Base-by-base conservation (phyloP, 2,113 vertebrate species). In the Apeltes quadracus region DNA sequence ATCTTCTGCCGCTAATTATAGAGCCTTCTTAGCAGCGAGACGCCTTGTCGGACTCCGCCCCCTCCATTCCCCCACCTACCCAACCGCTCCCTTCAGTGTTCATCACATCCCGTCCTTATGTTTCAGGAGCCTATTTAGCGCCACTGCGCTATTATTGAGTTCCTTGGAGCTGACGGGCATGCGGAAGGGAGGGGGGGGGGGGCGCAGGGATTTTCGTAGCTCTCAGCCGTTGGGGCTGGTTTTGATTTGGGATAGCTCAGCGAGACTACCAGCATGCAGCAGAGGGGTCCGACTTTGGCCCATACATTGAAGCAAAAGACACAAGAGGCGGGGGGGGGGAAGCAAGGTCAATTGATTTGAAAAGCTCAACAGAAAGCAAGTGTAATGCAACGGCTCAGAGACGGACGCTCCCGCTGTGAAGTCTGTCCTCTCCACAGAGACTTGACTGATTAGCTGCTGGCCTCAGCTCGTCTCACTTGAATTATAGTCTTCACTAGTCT, bases 1-100 rank as follows among this genome's bases (percentile, higher is more conserved):
- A 89, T 92, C 83, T 84, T 87, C 85, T n/a, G 65, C 48, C 2
- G 81, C 89, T 93, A 91, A 92, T 92, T 91, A 88, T 92, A 92
- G 88, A 67, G 67, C 67, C 57, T 83, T 75, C 34, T 20, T 61
- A 72, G 72, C 83, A 72, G 78, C 78, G 72, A 77, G 78, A 64
- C 29, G 59, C 68, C 57, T 76, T 61, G 58, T 64, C 1, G 14
- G 69, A 57, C 82, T 61, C 68, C 73, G 48, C 75, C 83, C 41
- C 51, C 64, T 67, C 85, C 61, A 44, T 76, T 71, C 70, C 76
- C 62, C 58, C 75, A 54, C 29, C 61, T 69, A 53, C 70, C 72
- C 69, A 64, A 69, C 61, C 11, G 50, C 84, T 75, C 48, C 58
- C 55, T 36, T 54, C 77, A 55, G 57, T 71, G 75, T 69, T 85